Percentiles rank a stretch among this genome's conserved stretches.
Conservation (phyloP, 2,888 invertebrate species). For the Cephus pulcher region DNA sequence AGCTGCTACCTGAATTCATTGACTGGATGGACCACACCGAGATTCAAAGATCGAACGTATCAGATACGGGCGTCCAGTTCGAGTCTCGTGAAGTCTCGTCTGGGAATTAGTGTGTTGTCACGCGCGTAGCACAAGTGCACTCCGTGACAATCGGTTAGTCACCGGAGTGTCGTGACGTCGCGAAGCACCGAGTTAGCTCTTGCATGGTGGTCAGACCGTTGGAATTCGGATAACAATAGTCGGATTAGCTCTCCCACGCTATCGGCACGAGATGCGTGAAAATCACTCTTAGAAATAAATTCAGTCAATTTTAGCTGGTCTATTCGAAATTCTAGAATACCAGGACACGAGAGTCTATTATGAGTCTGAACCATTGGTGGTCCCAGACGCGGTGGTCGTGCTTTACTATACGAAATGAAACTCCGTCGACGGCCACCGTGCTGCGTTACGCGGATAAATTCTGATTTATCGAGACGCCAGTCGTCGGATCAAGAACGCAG, state of each 20-base stretch:
- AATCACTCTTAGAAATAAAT: constrained; percentile 43
- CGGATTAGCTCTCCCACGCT: constrained; percentile 51
- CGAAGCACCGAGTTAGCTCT: neutral
- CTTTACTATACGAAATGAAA: neutral
- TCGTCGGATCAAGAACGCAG: neutral
- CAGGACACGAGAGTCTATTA: neutral
- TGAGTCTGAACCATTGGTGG: neutral
- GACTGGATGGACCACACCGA: neutral
- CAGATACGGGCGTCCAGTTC: neutral
- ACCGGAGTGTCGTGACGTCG: constrained; percentile 7
- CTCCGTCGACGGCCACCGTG: neutral
- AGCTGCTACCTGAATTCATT: neutral
- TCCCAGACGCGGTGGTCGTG: neutral
- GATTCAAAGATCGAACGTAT: constrained; percentile 1
- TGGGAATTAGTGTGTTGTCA: constrained; percentile 3
- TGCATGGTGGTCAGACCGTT: neutral
- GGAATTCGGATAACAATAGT: constrained; percentile 20
- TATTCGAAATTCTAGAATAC: neutral
- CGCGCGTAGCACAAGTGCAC: constrained; percentile 8
- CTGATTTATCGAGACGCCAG: neutral
- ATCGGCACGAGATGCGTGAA: constrained; percentile 54
- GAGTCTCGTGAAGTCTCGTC: neutral
- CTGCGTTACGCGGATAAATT: neutral
- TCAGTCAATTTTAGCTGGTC: constrained; percentile 43
- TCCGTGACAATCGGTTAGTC: constrained; percentile 12